Conservation (phyloP, 2,113 vertebrate genomes). For the Coptodon bakossiorum region DNA sequence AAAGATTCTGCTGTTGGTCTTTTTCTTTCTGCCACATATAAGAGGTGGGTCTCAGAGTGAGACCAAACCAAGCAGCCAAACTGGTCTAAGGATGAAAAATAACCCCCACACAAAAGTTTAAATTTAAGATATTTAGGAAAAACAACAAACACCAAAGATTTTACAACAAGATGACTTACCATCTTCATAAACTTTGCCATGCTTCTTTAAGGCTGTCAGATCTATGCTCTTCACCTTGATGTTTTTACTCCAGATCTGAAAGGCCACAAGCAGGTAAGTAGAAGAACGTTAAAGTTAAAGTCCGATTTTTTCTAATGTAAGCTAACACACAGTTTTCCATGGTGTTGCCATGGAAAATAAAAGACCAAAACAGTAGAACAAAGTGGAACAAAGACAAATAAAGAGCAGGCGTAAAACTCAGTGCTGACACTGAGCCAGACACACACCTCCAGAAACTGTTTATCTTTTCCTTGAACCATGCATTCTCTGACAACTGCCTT, state of each 20-base stretch:
- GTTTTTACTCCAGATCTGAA: conserved; percentile 92
- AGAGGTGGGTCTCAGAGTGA: conserved; percentile 91
- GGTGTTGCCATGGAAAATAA: neutral
- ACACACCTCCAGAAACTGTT: conserved; percentile 89
- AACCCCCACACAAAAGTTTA: neutral
- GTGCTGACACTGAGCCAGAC: neutral
- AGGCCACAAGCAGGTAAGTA: neutral
- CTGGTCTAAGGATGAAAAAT: conserved; percentile 71
- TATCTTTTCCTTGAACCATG: conserved; percentile 79
- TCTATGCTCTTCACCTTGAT: conserved; percentile 89
- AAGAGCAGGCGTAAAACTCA: neutral
- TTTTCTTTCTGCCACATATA: conserved; percentile 96
- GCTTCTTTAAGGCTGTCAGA: conserved; percentile 85
- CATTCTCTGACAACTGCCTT: conserved; percentile 88
- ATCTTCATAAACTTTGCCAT: conserved; percentile 87
- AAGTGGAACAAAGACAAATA: neutral
- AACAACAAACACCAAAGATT: neutral
- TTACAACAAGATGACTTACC: conserved; percentile 67
- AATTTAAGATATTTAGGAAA: neutral
- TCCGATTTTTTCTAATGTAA: neutral
- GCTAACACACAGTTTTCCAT: neutral
- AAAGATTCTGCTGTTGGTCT: conserved; percentile 89
- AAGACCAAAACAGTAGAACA: neutral
- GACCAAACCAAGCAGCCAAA: conserved; percentile 97
- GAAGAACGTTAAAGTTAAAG: neutral